phyloP scores from a whole-genome alignment of 2,888 invertebrate species.

The Nowickia ferox region DNA sequence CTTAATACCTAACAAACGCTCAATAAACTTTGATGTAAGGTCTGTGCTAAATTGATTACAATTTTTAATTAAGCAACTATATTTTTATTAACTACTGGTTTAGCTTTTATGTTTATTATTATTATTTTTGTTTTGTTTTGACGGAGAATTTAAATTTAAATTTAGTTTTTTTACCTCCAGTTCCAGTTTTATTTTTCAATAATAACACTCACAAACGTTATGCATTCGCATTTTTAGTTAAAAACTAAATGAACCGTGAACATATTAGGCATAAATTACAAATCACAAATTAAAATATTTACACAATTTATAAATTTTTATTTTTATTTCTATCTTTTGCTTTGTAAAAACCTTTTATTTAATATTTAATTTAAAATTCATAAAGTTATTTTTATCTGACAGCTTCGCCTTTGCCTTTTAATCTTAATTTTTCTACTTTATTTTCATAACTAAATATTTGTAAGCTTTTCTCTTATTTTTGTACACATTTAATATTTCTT shows the following conservation, averaged over 20 bases:
- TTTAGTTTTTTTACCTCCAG: not conserved
- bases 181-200: constrained; percentile 24
- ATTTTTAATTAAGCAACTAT: constrained; percentile 28
- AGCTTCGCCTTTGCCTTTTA: not conserved
- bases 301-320: constrained; percentile 7
- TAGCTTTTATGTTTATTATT: constrained; percentile 1
- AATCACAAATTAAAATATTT: constrained; percentile 8
- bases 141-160: not conserved
- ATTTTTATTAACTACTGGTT: constrained; percentile 10
- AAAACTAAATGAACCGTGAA: constrained; percentile 48
- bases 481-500: constrained; percentile 10
- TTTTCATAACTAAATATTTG: constrained; percentile 24
- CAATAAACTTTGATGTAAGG: constrained; percentile 49
- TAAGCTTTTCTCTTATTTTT: constrained; percentile 12
- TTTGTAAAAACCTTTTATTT: constrained; percentile 1
- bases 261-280: constrained; percentile 5
- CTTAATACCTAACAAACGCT: constrained; percentile 22
- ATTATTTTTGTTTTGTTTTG: not conserved
- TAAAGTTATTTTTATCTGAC: not conserved
- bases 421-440: constrained; percentile 10
- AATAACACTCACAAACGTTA: constrained; percentile 9
- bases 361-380: not conserved
- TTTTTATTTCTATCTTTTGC: not conserved
- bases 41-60: not conserved
- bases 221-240: constrained; percentile 14